Base-by-base conservation (phyloP, 1,140 invertebrate genomes). In the Chironomus tepperi region DNA sequence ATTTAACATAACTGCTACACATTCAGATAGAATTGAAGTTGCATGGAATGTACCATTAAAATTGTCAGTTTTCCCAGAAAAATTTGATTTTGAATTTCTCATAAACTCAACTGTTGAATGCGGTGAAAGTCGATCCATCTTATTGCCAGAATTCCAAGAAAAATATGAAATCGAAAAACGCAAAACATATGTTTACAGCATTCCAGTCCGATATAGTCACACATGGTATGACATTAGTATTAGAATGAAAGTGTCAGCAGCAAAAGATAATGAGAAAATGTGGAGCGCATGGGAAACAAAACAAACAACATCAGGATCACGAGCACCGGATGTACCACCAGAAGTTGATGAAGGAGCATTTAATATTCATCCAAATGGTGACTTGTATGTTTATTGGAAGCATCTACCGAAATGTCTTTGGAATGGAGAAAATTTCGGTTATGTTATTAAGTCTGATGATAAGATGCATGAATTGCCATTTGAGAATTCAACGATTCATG, bases 341-440 rank as follows among this genome's bases (percentile, higher is more conserved):
- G 84, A 84, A 77, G 88, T 86, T 24, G 86, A 86, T 76, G 81
- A 86, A 18, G 90, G 90, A 42, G 87, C 87, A 76, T 92, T 91
- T 79, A 86, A 90, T 79, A 80, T 84, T 75, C 81, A 84, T 57
- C 83, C 78, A 73, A 83, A 82, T 74, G 78, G 87, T 73, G 85
- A 88, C 73, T 81, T 90, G 24, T 88, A 86, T 80, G 81, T 91
- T 18, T 91, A 91, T 79, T 92, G 90, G 90, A 87, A 89, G 79
- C 83, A 87, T 74, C 85, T 92, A 73, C 85, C 86, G 21, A 80
- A 83, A 8, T 85, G 86, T 77, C 83, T 88, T 75, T 84, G 89
- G 73, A 88, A 88, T 78, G 88, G 87, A 7, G 82, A 85, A 19
- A 82, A 85, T 74, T 88, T 88, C 77, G 81, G 76, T 18, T 86